A percentile compares a stretch with the other conserved stretches of the same genome.
Conservation (phyloP, 2,797 vertebrate species). For the Staurois parvus region DNA sequence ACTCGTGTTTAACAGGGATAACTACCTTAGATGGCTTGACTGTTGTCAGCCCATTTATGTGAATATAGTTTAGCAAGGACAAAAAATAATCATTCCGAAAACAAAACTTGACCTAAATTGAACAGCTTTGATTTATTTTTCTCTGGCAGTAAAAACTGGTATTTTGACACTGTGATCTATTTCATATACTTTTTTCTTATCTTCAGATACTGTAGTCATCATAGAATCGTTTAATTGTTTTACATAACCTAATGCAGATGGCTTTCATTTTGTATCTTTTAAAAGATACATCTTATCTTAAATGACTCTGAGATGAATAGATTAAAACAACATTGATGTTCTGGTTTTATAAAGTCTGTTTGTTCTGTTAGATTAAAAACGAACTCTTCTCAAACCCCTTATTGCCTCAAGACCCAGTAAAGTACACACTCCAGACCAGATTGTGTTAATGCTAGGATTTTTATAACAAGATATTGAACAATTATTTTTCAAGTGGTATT, state of each 20-base stretch:
- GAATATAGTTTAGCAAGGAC: constrained; percentile 28
- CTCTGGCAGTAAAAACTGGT: constrained; percentile 27
- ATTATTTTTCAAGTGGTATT: constrained; percentile 72
- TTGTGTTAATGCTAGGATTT: constrained; percentile 67
- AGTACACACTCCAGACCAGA: constrained; percentile 63
- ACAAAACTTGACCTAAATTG: constrained; percentile 51
- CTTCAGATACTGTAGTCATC: constrained; percentile 51
- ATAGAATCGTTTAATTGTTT: constrained; percentile 50
- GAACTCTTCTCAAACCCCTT: constrained; percentile 34
- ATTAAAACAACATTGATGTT: constrained; percentile 69
- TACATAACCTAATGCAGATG: constrained; percentile 51
- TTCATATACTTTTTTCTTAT: constrained; percentile 36
- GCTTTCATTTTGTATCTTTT: constrained; percentile 51
- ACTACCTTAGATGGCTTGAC: constrained; percentile 7
- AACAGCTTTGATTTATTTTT: constrained; percentile 39
- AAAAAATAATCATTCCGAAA: constrained; percentile 34
- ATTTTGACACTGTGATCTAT: constrained; percentile 52
- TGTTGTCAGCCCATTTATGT: constrained; percentile 31
- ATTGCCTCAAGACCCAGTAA: constrained; percentile 25
- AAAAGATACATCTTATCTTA: constrained; percentile 56
- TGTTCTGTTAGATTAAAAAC: constrained; percentile 68
- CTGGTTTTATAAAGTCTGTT: constrained; percentile 59
- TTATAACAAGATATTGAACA: constrained; percentile 69
- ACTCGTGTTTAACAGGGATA: neutral
- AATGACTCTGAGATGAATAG: constrained; percentile 67